A percentile compares a stretch with the other conserved stretches of the same genome.
These are phyloP conservation scores for Branchipolynoe longqiensis DNA, from an alignment of 2,888 invertebrate genomes.

Conservation along the genomic window DNA sequence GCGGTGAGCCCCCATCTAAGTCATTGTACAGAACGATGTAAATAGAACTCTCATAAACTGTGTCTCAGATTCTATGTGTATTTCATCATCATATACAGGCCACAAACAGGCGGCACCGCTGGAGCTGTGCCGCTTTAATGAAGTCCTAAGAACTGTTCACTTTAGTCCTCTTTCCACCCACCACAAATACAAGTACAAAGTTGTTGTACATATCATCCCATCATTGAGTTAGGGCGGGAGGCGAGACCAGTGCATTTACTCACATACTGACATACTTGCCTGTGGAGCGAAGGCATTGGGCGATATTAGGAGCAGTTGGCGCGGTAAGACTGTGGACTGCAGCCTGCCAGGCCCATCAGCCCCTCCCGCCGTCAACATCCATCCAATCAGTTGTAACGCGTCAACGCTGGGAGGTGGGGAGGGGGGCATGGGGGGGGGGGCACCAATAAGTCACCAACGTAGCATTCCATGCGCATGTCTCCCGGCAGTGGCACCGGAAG, in stretches of 20 bases:
- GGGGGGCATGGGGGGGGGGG: background rate
- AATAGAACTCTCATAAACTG: constrained; percentile 27
- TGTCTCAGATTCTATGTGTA: constrained; percentile 2
- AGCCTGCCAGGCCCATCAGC: background rate
- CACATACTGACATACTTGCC: too few relatives aligned
- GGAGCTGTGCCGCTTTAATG: background rate
- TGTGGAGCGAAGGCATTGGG: too few relatives aligned
- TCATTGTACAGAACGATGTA: constrained; percentile 47
- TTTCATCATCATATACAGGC: constrained; percentile 18
- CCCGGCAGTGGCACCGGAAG: background rate
- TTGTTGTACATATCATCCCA: constrained; percentile 38
- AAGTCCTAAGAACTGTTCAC: background rate
- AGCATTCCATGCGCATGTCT: background rate
- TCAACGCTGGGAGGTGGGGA: background rate
- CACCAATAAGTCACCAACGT: background rate
- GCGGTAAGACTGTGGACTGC: background rate
- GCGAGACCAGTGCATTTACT: too few relatives aligned
- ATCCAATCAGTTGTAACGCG: constrained; percentile 17
- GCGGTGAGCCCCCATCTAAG: constrained; percentile 30
- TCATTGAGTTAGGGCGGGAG: background rate
- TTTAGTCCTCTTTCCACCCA: background rate
- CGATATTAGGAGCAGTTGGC: too few relatives aligned
- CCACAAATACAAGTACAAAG: background rate
- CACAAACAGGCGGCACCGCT: background rate
- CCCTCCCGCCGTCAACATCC: background rate